A percentile compares a stretch with the other conserved stretches of the same genome.
These are phyloP conservation scores for Myanophis thanlyinensis DNA, from an alignment of 2,113 vertebrate genomes.

Conservation along the genomic window DNA sequence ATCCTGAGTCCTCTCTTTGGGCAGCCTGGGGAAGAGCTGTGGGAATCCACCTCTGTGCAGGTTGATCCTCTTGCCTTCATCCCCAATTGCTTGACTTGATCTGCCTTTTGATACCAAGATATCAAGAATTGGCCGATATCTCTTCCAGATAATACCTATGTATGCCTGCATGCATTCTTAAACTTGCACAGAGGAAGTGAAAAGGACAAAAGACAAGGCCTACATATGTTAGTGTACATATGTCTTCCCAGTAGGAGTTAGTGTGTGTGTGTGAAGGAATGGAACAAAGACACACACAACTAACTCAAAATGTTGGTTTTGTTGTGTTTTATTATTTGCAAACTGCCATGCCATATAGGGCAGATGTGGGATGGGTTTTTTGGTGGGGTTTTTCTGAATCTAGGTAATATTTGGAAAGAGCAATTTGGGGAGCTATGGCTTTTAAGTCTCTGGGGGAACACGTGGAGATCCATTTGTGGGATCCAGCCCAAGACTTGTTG, in stretches of 20 bases:
- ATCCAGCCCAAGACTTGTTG: not conserved
- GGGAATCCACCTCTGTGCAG: no score
- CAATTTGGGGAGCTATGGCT: not conserved
- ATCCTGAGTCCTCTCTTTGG: not conserved
- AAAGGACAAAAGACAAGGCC: not conserved
- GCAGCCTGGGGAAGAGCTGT: not conserved
- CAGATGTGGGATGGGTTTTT: no score
- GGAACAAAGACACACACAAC: not conserved
- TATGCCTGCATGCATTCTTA: not conserved
- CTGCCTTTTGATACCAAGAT: no score
- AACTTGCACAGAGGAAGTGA: not conserved
- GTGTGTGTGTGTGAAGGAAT: not conserved
- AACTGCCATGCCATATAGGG: not conserved
- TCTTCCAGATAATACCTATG: not conserved
- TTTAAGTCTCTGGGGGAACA: no score
- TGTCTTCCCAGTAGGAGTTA: no score
- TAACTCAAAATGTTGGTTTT: not conserved
- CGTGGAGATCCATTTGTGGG: not conserved
- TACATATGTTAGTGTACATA: not conserved
- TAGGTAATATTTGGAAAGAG: not conserved
- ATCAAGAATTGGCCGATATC: not conserved
- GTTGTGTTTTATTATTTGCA: not conserved
- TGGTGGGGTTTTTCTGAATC: no score
- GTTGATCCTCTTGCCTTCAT: no score
- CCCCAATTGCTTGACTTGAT: no score